These are phyloP conservation scores for Phoeniculus purpureus DNA, from an alignment of 2,797 vertebrate genomes.

Conservation along the genomic window DNA sequence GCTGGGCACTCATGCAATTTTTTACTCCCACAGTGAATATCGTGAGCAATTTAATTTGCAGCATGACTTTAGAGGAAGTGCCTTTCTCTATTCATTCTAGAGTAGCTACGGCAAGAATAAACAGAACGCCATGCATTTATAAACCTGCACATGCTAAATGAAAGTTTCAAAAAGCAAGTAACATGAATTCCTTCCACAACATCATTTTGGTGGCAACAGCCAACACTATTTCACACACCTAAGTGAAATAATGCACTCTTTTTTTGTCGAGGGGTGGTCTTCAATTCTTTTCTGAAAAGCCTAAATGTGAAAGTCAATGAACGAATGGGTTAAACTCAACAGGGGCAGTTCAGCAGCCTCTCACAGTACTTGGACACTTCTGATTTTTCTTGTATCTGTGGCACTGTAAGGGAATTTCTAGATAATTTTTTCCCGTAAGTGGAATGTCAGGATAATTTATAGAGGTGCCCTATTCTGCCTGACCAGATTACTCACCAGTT, in stretches of 20 bases:
- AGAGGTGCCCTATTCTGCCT: constrained; percentile 27
- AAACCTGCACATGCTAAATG: neutral
- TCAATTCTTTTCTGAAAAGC: neutral
- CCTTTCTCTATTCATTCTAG: neutral
- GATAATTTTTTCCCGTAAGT: constrained; percentile 56
- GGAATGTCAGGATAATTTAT: constrained; percentile 64
- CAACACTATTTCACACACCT: neutral
- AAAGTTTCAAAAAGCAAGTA: neutral
- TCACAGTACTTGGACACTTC: constrained; percentile 16
- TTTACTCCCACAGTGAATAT: neutral
- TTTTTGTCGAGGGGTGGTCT: neutral
- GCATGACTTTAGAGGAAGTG: neutral
- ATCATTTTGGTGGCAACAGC: neutral
- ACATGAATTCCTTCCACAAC: neutral
- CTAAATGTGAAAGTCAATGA: neutral
- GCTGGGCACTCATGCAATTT: neutral
- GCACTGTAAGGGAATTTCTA: constrained; percentile 51
- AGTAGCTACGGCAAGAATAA: neutral
- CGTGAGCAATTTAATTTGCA: constrained; percentile 9
- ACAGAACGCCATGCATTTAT: neutral
- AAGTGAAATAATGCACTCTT: neutral
- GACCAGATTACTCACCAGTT: constrained; percentile 33
- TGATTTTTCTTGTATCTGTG: constrained; percentile 7
- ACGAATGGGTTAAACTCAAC: neutral
- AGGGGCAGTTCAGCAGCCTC: neutral